These are phyloP conservation scores for Dendrocincla tyrannina DNA, from an alignment of 2,797 vertebrate genomes.

Conservation along the genomic window DNA sequence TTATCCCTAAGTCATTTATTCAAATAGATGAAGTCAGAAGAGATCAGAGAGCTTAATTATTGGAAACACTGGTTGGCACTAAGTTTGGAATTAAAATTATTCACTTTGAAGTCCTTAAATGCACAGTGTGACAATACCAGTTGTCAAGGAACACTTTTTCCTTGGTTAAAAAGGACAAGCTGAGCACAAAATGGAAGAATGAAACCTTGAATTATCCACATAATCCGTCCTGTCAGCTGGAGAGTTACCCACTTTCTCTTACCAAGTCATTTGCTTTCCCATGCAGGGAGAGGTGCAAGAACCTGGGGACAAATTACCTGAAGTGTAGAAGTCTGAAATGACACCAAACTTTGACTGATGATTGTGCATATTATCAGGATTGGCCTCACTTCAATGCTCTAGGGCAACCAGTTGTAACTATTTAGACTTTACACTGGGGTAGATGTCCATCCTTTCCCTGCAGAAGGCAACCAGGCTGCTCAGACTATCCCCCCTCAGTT, in stretches of 20 bases:
- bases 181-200: conserved; percentile 14
- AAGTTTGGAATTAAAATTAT: conserved; percentile 51
- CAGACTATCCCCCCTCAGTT: neutral
- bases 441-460: neutral
- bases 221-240: neutral
- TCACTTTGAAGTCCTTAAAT: conserved; percentile 46
- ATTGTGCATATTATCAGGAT: neutral
- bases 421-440: neutral
- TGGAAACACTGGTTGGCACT: conserved; percentile 48
- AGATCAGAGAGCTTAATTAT: conserved; percentile 56
- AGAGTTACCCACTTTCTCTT: neutral
- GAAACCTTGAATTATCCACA: neutral
- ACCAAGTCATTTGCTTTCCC: neutral
- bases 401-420: neutral
- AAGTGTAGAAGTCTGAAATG: neutral
- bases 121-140: conserved; percentile 15
- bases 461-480: neutral
- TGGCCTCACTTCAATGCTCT: neutral
- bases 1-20: conserved; percentile 41
- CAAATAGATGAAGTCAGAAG: conserved; percentile 37
- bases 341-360: neutral
- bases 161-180: conserved; percentile 28
- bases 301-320: neutral
- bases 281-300: neutral
- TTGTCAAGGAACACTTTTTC: conserved; percentile 22